Evolutionary conservation across 2,888 invertebrate species (phyloP).

Genomic region (Xylocampa areola): DNA sequence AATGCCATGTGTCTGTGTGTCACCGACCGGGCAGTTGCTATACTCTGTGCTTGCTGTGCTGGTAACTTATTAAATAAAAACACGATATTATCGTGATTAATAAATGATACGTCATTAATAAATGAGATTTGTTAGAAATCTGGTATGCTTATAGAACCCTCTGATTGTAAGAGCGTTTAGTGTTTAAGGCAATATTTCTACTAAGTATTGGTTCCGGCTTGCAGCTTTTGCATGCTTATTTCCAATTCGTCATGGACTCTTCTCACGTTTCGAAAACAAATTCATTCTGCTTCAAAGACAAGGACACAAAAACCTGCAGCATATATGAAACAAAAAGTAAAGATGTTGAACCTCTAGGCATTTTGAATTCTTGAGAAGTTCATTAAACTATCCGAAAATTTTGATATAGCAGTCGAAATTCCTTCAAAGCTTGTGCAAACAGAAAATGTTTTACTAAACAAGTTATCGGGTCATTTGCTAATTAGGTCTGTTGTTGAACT

Average conservation of each 20-base stretch:
- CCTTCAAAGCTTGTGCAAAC: constrained; percentile 12
- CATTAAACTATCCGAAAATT: constrained; percentile 36
- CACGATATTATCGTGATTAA: not conserved
- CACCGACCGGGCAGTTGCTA: constrained; percentile 2
- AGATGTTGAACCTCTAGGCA: not conserved
- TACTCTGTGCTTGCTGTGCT: no score
- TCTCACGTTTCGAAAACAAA: constrained; percentile 14
- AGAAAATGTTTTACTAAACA: constrained; percentile 20
- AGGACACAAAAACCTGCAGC: constrained; percentile 16
- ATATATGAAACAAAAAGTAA: not conserved
- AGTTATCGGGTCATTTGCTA: constrained; percentile 44
- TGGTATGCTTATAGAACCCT: not conserved
- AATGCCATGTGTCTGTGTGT: constrained; percentile 33
- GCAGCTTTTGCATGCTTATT: not conserved
- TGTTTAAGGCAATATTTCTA: not conserved
- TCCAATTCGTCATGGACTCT: constrained; percentile 5
- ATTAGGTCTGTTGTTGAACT: constrained; percentile 50
- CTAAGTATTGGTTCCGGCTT: not conserved
- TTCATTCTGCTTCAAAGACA: constrained; percentile 18
- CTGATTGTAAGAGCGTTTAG: not conserved
- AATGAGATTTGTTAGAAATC: not conserved
- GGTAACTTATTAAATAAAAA: no score
- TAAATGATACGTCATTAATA: constrained; percentile 3
- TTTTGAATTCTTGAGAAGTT: constrained; percentile 24
- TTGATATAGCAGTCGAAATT: constrained; percentile 7